Percentiles rank a stretch among this genome's conserved stretches.
Evolutionary conservation across 2,888 invertebrate genomes (phyloP).

Genomic region (Plagiodera versicolora): DNA sequence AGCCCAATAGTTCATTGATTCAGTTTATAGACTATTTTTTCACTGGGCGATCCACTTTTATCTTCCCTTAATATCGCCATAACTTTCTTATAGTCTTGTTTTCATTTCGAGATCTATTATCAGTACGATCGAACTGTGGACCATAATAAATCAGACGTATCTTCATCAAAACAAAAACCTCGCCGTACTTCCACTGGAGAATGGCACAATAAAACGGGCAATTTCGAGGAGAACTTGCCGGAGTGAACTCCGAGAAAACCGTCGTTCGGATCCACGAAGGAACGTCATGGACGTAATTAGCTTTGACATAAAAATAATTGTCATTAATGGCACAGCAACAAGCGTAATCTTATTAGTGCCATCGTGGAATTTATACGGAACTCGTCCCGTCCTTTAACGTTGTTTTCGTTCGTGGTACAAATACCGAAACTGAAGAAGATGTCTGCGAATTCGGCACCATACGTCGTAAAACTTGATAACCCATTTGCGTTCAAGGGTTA

Average conservation of each 20-base stretch:
- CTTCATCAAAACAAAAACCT: background rate
- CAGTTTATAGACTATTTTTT: background rate
- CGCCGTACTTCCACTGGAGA: background rate
- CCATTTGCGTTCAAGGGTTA: background rate
- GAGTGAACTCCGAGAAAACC: background rate
- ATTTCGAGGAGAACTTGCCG: background rate
- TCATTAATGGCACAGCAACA: constrained; percentile 6
- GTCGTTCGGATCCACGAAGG: background rate
- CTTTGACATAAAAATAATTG: constrained; percentile 7
- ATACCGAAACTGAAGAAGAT: background rate
- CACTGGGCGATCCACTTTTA: background rate
- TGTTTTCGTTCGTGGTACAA: background rate
- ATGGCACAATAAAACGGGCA: constrained; percentile 4
- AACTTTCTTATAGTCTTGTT: background rate
- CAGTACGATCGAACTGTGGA: background rate
- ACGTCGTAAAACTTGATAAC: background rate
- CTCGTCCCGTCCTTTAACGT: background rate
- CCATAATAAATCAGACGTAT: background rate
- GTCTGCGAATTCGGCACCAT: background rate
- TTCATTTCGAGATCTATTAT: background rate
- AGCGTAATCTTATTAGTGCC: background rate
- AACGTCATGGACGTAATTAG: background rate
- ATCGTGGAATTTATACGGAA: background rate
- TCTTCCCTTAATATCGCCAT: background rate
- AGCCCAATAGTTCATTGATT: too few species aligned